phyloP scores from a whole-genome alignment of 2,888 invertebrate genomes.

The Dryobotodes eremita region DNA sequence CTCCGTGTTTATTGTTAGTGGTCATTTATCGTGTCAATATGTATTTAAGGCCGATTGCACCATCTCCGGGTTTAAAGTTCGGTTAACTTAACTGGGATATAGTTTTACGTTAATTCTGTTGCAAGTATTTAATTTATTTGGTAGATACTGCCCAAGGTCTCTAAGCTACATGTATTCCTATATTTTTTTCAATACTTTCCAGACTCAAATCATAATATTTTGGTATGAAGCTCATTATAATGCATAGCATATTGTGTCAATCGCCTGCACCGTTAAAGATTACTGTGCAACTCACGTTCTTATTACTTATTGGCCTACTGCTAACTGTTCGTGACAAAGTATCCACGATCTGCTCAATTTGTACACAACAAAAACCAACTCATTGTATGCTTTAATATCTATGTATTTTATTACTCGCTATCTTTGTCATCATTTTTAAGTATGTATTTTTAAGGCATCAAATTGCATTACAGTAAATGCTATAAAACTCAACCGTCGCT shows the following conservation, averaged over 20 bases:
- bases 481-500: slow-evolving; percentile 61
- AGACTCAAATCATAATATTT: slow-evolving; percentile 29
- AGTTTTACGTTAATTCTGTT: neutral
- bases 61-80: neutral
- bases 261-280: slow-evolving; percentile 67
- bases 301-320: slow-evolving; percentile 62
- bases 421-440: slow-evolving; percentile 41
- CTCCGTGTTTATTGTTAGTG: neutral
- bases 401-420: slow-evolving; percentile 35
- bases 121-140: neutral
- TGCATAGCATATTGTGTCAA: slow-evolving; percentile 66
- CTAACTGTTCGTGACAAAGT: slow-evolving; percentile 57
- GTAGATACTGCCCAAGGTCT: neutral
- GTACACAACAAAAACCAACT: slow-evolving; percentile 37
- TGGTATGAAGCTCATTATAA: slow-evolving; percentile 58
- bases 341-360: slow-evolving; percentile 44
- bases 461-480: slow-evolving; percentile 33
- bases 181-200: neutral
- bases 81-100: neutral
- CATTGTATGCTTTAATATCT: slow-evolving; percentile 25
- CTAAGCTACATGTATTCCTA: too few relatives aligned
- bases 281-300: slow-evolving; percentile 68
- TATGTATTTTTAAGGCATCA: slow-evolving; percentile 41
- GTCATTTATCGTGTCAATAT: slow-evolving; percentile 15
- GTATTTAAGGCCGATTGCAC: slow-evolving; percentile 9